Evolutionary conservation across 2,888 invertebrate genomes (phyloP).

Genomic region (Hipparchia semele): DNA sequence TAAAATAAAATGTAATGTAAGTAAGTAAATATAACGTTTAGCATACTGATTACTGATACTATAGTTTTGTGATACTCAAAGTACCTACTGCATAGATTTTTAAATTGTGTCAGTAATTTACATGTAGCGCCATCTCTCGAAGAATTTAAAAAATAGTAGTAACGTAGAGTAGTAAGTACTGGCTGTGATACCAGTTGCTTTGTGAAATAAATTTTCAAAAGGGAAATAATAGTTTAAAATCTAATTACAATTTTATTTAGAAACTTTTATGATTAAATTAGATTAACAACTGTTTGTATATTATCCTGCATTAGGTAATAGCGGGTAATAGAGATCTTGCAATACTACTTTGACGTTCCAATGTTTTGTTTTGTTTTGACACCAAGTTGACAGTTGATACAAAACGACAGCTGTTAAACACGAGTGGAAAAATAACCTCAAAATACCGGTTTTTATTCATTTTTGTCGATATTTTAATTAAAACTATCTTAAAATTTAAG

Average conservation of each 20-base stretch:
- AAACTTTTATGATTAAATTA: no score
- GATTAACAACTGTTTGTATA: no score
- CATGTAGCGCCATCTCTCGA: not conserved
- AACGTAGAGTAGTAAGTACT: not conserved
- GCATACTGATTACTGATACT: no score
- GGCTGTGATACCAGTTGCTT: not conserved
- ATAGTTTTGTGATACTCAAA: no score
- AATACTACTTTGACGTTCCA: constrained; percentile 1
- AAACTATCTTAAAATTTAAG: not conserved
- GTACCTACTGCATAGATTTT: no score
- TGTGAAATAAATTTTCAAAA: not conserved
- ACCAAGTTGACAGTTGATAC: constrained; percentile 3
- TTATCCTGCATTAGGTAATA: not conserved
- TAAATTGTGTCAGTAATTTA: not conserved
- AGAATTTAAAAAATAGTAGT: not conserved
- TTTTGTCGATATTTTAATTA: not conserved
- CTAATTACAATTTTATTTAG: no score
- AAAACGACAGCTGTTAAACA: constrained; percentile 10
- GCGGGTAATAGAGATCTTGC: not conserved
- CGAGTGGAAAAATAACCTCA: constrained; percentile 35
- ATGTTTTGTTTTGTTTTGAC: constrained; percentile 16
- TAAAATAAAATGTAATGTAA: no score
- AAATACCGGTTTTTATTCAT: constrained; percentile 18
- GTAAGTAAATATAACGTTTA: no score
- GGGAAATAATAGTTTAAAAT: no score